Evolutionary conservation across 2,113 vertebrate genomes (phyloP).

Genomic region (Chaetops frenatus): DNA sequence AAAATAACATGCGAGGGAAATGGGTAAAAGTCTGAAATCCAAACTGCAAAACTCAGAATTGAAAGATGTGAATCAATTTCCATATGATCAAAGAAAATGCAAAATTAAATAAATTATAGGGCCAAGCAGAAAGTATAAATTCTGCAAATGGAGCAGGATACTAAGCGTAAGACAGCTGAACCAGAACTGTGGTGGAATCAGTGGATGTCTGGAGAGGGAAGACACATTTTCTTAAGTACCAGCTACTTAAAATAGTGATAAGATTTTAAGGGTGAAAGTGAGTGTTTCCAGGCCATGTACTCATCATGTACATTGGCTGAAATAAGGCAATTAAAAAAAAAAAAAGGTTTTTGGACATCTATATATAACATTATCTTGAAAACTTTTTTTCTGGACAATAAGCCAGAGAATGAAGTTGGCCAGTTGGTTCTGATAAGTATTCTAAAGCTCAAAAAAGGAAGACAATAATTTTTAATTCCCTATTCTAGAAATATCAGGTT

Average conservation of each 20-base stretch:
- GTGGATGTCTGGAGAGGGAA: background rate
- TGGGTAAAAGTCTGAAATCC: background rate
- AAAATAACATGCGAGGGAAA: background rate
- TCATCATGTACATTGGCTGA: background rate
- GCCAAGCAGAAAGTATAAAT: background rate
- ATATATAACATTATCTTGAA: background rate
- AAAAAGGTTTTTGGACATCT: background rate
- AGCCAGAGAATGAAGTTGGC: background rate
- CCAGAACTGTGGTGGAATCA: background rate
- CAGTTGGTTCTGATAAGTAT: background rate
- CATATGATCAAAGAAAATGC: background rate
- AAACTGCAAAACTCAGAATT: background rate
- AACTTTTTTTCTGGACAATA: background rate
- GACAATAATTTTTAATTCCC: background rate
- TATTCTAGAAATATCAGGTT: background rate
- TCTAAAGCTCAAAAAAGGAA: background rate
- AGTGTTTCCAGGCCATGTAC: background rate
- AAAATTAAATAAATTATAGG: background rate
- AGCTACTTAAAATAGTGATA: background rate
- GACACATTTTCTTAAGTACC: background rate
- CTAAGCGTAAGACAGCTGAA: background rate
- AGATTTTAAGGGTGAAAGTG: constrained; percentile 24
- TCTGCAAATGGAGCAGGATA: background rate
- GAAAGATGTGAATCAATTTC: background rate
- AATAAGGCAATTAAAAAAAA: background rate